Conservation (phyloP, 2,888 invertebrate species). For the Agrenia bidenticulata region DNA sequence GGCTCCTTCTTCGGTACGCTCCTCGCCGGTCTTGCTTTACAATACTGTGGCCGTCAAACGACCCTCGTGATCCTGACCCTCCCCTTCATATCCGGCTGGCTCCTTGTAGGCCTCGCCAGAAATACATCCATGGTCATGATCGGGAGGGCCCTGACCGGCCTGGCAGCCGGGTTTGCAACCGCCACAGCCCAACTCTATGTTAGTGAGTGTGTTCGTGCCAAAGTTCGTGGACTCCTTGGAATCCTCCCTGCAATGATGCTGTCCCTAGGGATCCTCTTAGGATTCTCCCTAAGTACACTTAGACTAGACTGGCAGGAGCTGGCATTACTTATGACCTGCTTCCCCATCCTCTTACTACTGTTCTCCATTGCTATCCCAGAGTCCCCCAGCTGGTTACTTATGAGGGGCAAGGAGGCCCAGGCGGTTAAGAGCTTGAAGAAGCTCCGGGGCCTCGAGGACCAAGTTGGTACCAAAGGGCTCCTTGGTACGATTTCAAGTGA, state of each 20-base stretch:
- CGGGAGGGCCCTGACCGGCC: slow-evolving; percentile 70
- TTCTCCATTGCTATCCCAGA: slow-evolving; percentile 65
- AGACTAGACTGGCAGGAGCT: slow-evolving; percentile 53
- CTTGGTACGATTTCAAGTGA: not conserved
- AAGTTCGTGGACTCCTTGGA: slow-evolving; percentile 67
- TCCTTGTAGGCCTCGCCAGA: slow-evolving; percentile 64
- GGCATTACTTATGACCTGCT: slow-evolving; percentile 61
- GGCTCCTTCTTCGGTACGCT: slow-evolving; percentile 76
- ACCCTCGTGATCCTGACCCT: slow-evolving; percentile 61
- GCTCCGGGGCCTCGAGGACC: slow-evolving; percentile 57
- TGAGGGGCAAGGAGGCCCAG: slow-evolving; percentile 58
- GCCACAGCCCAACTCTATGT: slow-evolving; percentile 69
- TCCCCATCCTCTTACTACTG: slow-evolving; percentile 60
- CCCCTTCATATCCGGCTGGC: slow-evolving; percentile 67
- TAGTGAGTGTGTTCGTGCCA: slow-evolving; percentile 66
- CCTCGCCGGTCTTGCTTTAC: slow-evolving; percentile 68
- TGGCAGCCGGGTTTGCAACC: slow-evolving; percentile 64
- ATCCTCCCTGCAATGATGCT: slow-evolving; percentile 66
- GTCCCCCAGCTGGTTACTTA: slow-evolving; percentile 65
- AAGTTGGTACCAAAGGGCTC: not conserved
- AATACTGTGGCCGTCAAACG: slow-evolving; percentile 61
- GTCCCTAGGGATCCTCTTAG: slow-evolving; percentile 66
- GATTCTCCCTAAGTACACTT: slow-evolving; percentile 59
- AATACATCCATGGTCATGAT: slow-evolving; percentile 64
- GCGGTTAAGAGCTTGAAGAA: slow-evolving; percentile 60